Percentiles rank a stretch among this genome's conserved stretches.
phyloP scores from a whole-genome alignment of 2,797 vertebrate genomes.

The Rhinogobio ventralis region DNA sequence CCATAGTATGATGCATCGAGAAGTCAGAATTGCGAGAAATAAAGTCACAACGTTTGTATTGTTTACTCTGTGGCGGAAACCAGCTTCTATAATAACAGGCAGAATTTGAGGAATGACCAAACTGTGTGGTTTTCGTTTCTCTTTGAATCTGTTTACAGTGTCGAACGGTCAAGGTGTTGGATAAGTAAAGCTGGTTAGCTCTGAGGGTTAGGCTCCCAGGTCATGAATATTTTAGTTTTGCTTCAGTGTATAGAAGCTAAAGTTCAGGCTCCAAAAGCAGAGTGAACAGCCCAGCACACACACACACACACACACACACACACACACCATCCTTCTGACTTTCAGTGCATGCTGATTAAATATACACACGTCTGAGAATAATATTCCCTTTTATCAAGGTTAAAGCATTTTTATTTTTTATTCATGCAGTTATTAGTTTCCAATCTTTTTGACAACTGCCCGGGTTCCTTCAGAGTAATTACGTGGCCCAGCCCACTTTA shows the following conservation, averaged over 20 bases:
- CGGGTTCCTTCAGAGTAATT: slow-evolving; percentile 70
- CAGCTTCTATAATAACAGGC: background rate
- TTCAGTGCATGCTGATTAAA: slow-evolving; percentile 57
- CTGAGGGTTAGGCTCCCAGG: slow-evolving; percentile 11
- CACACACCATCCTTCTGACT: background rate
- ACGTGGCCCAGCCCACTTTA: slow-evolving; percentile 65
- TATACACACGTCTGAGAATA: slow-evolving; percentile 51
- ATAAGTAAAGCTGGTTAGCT: slow-evolving; percentile 27
- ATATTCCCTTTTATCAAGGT: slow-evolving; percentile 64
- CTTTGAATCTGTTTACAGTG: background rate
- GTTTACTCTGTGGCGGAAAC: too few relatives aligned
- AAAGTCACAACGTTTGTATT: too few relatives aligned
- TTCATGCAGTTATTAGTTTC: slow-evolving; percentile 60
- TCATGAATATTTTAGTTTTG: slow-evolving; percentile 54
- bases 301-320: too few relatives aligned
- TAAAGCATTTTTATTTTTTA: slow-evolving; percentile 54
- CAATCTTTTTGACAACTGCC: slow-evolving; percentile 68
- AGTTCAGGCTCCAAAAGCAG: background rate
- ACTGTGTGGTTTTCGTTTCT: background rate
- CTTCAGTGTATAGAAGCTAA: slow-evolving; percentile 3
- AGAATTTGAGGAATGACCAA: background rate
- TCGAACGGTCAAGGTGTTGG: slow-evolving; percentile 13
- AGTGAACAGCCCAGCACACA: slow-evolving; percentile 44
- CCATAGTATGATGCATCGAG: too few relatives aligned
- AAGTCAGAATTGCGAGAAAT: too few relatives aligned